Percentiles rank a stretch among this genome's conserved stretches.
Conservation (phyloP, 2,113 vertebrate genomes). For the Oxyruncus cristatus region DNA sequence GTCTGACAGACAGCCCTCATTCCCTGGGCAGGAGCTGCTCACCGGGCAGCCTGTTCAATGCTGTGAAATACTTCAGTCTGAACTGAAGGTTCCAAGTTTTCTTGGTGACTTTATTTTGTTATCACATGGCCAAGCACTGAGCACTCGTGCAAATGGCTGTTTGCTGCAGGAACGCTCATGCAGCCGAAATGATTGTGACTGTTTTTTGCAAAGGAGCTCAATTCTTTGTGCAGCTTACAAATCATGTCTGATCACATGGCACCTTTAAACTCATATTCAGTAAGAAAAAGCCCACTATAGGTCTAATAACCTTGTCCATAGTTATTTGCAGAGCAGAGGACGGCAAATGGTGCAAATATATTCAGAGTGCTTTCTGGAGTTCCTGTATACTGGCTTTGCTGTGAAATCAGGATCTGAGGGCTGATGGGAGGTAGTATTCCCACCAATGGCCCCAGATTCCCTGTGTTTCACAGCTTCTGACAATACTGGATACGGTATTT, state of each 20-base stretch:
- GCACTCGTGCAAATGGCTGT: neutral
- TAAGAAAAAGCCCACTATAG: neutral
- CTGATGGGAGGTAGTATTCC: neutral
- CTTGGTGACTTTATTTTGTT: neutral
- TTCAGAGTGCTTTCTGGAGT: neutral
- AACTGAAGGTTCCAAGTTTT: neutral
- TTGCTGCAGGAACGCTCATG: neutral
- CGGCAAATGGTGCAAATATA: neutral
- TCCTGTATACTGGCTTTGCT: neutral
- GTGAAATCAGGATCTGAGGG: neutral
- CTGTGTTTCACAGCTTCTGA: neutral
- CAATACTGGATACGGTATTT: neutral
- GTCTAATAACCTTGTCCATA: neutral
- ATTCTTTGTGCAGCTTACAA: neutral
- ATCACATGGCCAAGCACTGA: neutral
- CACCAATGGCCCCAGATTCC: neutral
- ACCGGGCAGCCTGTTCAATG: neutral
- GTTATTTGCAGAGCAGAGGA: neutral
- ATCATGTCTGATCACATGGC: neutral
- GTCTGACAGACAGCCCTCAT: neutral
- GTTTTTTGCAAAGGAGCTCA: neutral
- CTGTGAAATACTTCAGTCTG: neutral
- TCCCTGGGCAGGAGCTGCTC: neutral
- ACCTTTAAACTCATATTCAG: neutral
- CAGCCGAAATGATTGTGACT: neutral